phyloP scores from a whole-genome alignment of 2,113 vertebrate species.

The Tor tambroides region DNA sequence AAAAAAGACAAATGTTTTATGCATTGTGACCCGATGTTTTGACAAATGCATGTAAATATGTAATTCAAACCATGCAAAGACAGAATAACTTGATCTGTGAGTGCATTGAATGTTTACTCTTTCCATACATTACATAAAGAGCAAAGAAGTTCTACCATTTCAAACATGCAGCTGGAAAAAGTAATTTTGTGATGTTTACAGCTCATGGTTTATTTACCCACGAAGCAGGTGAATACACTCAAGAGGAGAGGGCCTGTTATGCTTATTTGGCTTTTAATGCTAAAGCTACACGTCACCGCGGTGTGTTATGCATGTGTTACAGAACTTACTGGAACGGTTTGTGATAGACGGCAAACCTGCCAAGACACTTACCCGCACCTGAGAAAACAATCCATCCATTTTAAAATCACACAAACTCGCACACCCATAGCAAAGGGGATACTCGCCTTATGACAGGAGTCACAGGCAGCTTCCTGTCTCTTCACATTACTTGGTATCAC shows the following conservation, averaged over 20 bases:
- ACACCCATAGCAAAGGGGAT: conserved; percentile 25
- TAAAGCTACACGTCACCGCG: neutral
- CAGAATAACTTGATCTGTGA: neutral
- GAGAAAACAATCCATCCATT: conserved; percentile 25
- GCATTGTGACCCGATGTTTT: conserved; percentile 7
- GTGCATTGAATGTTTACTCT: neutral
- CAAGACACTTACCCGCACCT: conserved; percentile 39
- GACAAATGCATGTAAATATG: conserved; percentile 23
- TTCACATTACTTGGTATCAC: conserved; percentile 32
- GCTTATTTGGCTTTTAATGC: conserved; percentile 15
- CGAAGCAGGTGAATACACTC: conserved; percentile 31
- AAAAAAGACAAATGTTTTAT: neutral
- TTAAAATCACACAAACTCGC: conserved; percentile 36
- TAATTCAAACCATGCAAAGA: conserved; percentile 21
- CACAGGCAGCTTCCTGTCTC: conserved; percentile 37
- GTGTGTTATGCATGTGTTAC: neutral
- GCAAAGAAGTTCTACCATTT: neutral
- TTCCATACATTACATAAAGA: neutral
- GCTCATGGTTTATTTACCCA: conserved; percentile 9
- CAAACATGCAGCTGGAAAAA: conserved; percentile 18
- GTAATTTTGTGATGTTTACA: conserved; percentile 20
- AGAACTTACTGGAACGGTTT: neutral
- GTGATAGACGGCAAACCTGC: conserved; percentile 16
- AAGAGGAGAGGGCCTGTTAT: neutral
- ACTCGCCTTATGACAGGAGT: conserved; percentile 31